Conservation (phyloP, 64 coral and sea anemone species). For the Cladopsammia gracilis region DNA sequence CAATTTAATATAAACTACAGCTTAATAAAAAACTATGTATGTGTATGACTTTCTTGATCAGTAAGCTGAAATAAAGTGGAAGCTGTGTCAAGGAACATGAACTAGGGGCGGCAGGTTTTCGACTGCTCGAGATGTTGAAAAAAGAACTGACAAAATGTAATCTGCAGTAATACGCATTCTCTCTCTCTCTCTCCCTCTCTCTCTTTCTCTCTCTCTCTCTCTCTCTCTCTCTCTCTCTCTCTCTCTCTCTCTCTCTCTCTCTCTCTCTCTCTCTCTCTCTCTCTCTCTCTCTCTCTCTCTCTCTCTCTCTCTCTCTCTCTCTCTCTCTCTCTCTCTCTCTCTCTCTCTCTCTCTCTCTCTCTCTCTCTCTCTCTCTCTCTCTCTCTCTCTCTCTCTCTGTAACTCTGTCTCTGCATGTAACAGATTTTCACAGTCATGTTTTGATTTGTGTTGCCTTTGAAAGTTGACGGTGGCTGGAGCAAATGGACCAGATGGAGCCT, state of each 20-base stretch:
- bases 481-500: too few species aligned
- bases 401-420: not conserved
- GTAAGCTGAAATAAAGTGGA: too few species aligned
- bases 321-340: not conserved
- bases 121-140: too few species aligned
- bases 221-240: not conserved
- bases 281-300: not conserved
- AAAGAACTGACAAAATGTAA: too few species aligned
- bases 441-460: too few species aligned
- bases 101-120: too few species aligned
- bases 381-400: not conserved
- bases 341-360: not conserved
- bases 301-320: not conserved
- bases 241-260: slow-evolving; percentile 3
- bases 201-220: too few species aligned
- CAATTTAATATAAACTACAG: too few species aligned
- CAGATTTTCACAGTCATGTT: not conserved
- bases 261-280: slow-evolving; percentile 3
- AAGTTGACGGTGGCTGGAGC: too few species aligned
- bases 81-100: too few species aligned
- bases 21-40: too few species aligned
- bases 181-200: not conserved
- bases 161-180: not conserved
- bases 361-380: not conserved
- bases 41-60: too few species aligned